Conservation (phyloP, 2,888 invertebrate species). For the Tromatobia lineatoria region DNA sequence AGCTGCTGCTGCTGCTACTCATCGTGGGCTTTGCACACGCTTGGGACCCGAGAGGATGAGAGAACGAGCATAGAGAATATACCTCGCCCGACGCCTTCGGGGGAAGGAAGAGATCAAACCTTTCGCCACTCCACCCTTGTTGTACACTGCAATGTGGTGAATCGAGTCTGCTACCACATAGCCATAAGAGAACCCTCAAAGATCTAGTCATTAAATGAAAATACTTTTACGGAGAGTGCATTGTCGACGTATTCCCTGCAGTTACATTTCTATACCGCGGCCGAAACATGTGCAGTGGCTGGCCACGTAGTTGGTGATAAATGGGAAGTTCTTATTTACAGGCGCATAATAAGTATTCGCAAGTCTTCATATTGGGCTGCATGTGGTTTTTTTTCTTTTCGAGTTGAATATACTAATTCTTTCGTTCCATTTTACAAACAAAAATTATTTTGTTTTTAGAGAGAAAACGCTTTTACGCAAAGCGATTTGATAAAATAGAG, state of each 20-base stretch:
- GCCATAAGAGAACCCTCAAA: slow-evolving; percentile 37
- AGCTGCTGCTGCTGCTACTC: slow-evolving; percentile 36
- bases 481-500: too few species aligned
- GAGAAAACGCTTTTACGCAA: too few species aligned
- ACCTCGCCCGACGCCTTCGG: slow-evolving; percentile 31
- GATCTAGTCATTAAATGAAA: slow-evolving; percentile 68
- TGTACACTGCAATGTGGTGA: slow-evolving; percentile 17
- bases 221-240: slow-evolving; percentile 65
- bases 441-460: too few species aligned
- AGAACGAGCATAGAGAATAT: slow-evolving; percentile 33
- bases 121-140: slow-evolving; percentile 36
- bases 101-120: slow-evolving; percentile 44
- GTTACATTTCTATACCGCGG: background rate
- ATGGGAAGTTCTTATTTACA: background rate
- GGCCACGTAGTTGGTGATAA: background rate
- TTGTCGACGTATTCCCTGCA: slow-evolving; percentile 18
- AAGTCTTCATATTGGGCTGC: too few species aligned
- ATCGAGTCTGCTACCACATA: slow-evolving; percentile 18
- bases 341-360: background rate
- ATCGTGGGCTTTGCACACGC: slow-evolving; percentile 35
- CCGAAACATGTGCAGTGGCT: background rate
- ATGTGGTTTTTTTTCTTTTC: too few species aligned
- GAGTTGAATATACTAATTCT: too few species aligned
- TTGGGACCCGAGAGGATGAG: slow-evolving; percentile 28
- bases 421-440: too few species aligned